phyloP scores from a whole-genome alignment of 2,888 invertebrate species.

The Sesia bembeciformis region DNA sequence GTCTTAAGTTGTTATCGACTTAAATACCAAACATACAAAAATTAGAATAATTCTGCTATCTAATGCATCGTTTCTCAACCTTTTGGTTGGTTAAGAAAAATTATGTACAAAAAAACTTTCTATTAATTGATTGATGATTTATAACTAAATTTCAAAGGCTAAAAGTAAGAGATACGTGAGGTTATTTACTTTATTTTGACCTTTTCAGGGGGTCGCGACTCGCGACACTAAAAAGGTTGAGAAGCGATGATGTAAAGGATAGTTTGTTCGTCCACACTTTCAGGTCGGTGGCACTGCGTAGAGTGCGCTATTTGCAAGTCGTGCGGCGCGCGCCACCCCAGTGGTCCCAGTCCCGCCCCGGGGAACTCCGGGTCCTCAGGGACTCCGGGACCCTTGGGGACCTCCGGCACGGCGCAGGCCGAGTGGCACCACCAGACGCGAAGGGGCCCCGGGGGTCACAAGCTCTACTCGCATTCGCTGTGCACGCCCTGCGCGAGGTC shows the following conservation, averaged over 20 bases:
- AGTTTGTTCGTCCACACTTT: too few species aligned
- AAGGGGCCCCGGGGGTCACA: slow-evolving; percentile 63
- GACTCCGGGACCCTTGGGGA: slow-evolving; percentile 15
- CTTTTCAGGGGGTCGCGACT: background rate
- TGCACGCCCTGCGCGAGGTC: slow-evolving; percentile 82
- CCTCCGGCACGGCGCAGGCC: slow-evolving; percentile 16
- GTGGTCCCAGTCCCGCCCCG: slow-evolving; percentile 29
- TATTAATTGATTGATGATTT: too few species aligned
- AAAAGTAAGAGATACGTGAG: background rate
- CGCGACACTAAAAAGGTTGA: background rate
- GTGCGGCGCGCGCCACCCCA: slow-evolving; percentile 72
- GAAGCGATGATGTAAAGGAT: background rate
- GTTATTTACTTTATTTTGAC: background rate
- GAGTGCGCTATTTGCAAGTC: slow-evolving; percentile 82
- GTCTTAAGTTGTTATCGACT: too few species aligned
- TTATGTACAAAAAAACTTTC: too few species aligned
- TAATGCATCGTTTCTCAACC: too few species aligned
- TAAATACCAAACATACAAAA: too few species aligned
- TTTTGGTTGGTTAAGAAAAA: too few species aligned
- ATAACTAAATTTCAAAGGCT: too few species aligned
- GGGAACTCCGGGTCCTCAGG: slow-evolving; percentile 8
- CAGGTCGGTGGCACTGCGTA: slow-evolving; percentile 90
- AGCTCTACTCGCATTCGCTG: slow-evolving; percentile 73
- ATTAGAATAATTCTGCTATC: too few species aligned
- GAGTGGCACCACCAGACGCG: slow-evolving; percentile 69